Evolutionary conservation across 2,113 vertebrate genomes (phyloP).

Genomic region (Seriola dumerili): DNA sequence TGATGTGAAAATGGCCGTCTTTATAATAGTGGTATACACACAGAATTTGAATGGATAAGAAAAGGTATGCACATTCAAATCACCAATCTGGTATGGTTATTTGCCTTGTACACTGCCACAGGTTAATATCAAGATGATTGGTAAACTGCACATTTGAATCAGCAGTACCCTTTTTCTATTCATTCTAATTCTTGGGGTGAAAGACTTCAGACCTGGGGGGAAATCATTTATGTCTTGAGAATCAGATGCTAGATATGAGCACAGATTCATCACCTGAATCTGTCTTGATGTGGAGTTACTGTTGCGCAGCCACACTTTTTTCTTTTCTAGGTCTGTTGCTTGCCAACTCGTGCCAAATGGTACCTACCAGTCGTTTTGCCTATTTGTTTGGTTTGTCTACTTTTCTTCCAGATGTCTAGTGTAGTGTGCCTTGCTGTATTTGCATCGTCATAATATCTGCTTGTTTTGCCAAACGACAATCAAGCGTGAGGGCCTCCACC

Average conservation of each 20-base stretch:
- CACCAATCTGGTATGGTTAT: conserved; percentile 39
- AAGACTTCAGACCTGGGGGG: not conserved
- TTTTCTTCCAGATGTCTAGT: conserved; percentile 6
- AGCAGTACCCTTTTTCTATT: conserved; percentile 25
- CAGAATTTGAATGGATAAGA: conserved; percentile 46
- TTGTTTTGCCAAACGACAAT: not conserved
- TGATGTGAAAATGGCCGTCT: not conserved
- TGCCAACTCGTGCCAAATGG: conserved; percentile 10
- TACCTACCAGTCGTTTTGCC: not conserved
- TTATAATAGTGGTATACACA: not conserved
- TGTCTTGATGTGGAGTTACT: conserved; percentile 43
- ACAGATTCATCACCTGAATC: conserved; percentile 35
- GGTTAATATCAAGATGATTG: not conserved
- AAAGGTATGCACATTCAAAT: conserved; percentile 18
- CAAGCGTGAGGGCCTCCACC: not conserved
- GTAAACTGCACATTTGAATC: not conserved
- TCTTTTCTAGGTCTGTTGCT: not conserved
- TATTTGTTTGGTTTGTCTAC: conserved; percentile 16
- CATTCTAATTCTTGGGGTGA: conserved; percentile 21
- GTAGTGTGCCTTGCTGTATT: not conserved
- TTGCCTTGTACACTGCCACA: conserved; percentile 37
- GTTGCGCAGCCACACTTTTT: not conserved
- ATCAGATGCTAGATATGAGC: not conserved
- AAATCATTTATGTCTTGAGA: not conserved
- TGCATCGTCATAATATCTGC: not conserved